Evolutionary conservation across 1,140 invertebrate genomes (phyloP), one percentile per base, ranked within the genome.

Genomic region (Ephestia elutella): DNA sequence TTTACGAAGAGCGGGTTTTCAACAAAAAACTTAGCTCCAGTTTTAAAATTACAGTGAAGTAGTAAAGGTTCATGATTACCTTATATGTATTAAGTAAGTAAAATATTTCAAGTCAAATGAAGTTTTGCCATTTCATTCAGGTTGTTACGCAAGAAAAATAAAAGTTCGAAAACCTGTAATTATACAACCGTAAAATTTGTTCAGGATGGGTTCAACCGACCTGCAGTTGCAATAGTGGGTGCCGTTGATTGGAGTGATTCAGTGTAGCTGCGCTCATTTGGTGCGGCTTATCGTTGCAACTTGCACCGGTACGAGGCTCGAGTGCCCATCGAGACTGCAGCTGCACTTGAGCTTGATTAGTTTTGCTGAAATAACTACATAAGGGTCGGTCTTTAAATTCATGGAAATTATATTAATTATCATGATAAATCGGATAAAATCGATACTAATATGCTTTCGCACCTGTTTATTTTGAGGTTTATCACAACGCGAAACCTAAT

Each of bases 281-380:
- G 30, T 58, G 30, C 19, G 56, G 54, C 58, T 60, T 62, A 65
- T 64, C 65, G 32, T 48, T 48, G 30, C 35, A 54, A 63, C 30
- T 7, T 21, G 49, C 64, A 59, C 18, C 62, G 57, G 49, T 44
- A 44, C 49, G 44, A 56, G 59, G 32, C 59, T 73, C 62, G 60
- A 80, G 73, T 73, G 74, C 68, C 68, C 69, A 73, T 78, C 67
- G 68, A 77, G 68, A 73, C 71, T 68, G 63, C 75, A 76, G 71
- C 73, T 70, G n/a, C 38, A 44, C 70, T 80, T 74, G 74, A 65
- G 67, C 49, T 54, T 67, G 77, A 82, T 82, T 82, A 77, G 71
- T 70, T 72, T 65, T 68, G 70, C 68, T 59, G 25, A 30, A 17
- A 19, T 44, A 13, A 19, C 19, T n/a, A 4, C 44, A 57, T 57